Conservation (phyloP, 1,140 invertebrate genomes). For the Drosophila sucinea region DNA sequence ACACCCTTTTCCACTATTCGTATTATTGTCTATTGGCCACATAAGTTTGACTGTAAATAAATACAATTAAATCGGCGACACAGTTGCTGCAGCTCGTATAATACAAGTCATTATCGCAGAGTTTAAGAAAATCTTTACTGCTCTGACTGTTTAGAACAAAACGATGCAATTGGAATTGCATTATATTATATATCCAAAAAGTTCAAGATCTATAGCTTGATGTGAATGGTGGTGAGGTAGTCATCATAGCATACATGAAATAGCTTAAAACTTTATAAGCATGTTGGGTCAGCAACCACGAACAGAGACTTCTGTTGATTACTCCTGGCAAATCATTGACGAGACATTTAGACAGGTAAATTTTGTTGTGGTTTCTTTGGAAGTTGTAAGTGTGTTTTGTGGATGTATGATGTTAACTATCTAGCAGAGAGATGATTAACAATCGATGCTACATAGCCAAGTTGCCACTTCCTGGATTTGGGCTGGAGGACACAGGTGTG, state of each 20-base stretch:
- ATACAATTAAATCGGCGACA: constrained; percentile 29
- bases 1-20: background rate
- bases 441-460: constrained; percentile 63
- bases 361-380: constrained; percentile 24
- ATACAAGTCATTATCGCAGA: constrained; percentile 77
- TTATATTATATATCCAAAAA: constrained; percentile 28
- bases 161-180: constrained; percentile 3
- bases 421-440: constrained; percentile 54
- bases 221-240: constrained; percentile 25
- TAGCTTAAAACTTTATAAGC: constrained; percentile 33
- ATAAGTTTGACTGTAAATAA: constrained; percentile 54
- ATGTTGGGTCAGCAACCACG: constrained; percentile 38
- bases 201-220: constrained; percentile 17
- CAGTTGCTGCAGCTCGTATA: constrained; percentile 68
- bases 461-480: constrained; percentile 21
- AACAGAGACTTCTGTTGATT: constrained; percentile 63
- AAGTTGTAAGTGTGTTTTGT: constrained; percentile 13
- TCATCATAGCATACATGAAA: constrained; percentile 73
- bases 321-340: constrained; percentile 70
- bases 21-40: constrained; percentile 41
- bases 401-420: constrained; percentile 52
- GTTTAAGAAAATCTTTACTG: constrained; percentile 32
- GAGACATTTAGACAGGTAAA: constrained; percentile 51
- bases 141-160: background rate
- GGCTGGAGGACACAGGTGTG: constrained; percentile 25